Evolutionary conservation across 2,797 vertebrate genomes (phyloP), one percentile per base, ranked within the genome.

Genomic region (Eutrigla gurnardus): DNA sequence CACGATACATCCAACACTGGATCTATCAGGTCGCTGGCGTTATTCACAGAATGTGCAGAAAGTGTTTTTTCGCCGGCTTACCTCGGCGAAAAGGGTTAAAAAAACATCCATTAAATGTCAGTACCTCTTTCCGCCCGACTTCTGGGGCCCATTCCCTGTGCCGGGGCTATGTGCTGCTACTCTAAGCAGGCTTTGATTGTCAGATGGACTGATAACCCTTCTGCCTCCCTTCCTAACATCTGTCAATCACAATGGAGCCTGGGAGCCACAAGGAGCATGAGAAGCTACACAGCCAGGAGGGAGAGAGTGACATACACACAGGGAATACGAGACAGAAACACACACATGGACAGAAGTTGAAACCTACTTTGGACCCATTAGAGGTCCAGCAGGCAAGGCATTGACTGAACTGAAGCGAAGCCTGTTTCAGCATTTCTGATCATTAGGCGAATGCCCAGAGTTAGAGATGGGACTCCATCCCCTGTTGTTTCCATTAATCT

Each of bases 361-460:
- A 82, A 70, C 46, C 37, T 39, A 42, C 42, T 81, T 70, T 75
- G 78, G 60, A 84, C 49, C 74, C 74, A 85, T 83, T 79, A 75
- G 60, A 66, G 47, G 68, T 81, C 77, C 70, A 77, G 71, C 58
- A 55, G 63, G 50, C 66, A 39, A 47, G 13, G 70, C 52, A 74
- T n/a, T 65, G 76, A 73, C 78, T 81, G 61, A 86, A 80, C 64
- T 70, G 72, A 84, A 55, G 87, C 67, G 3, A 80, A 80, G 65
- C 64, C 72, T 85, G 89, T 75, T 89, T 92, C 90, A 91, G 91
- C 90, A 76, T 88, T 91, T 87, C 80, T 89, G 85, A 86, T 89
- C 80, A 92, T 91, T 92, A 89, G 90, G 89, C 85, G 89, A 92
- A 91, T 92, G 82, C 68, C 83, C 81, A 80, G 86, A 88, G 90